phyloP scores from a whole-genome alignment of 2,888 invertebrate species.

The Orchesellides sinensis region DNA sequence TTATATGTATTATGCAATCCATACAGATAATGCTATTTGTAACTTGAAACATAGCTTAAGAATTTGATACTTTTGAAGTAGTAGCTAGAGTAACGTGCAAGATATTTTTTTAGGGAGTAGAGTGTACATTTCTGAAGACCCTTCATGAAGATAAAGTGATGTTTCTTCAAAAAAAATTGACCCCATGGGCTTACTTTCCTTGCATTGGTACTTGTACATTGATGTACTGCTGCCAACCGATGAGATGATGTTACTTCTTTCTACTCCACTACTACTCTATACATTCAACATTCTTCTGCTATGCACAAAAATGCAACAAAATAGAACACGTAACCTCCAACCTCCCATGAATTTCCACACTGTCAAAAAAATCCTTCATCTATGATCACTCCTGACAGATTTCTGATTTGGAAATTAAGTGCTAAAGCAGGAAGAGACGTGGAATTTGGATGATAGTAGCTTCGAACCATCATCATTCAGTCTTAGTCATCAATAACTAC shows the following conservation, averaged over 20 bases:
- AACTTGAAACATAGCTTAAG: slow-evolving; percentile 64
- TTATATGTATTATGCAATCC: slow-evolving; percentile 61
- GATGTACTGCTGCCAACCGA: slow-evolving; percentile 30
- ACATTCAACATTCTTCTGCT: neutral
- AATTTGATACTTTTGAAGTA: slow-evolving; percentile 56
- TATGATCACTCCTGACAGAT: slow-evolving; percentile 59
- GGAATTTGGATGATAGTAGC: slow-evolving; percentile 45
- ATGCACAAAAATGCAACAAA: slow-evolving; percentile 58
- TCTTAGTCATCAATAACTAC: slow-evolving; percentile 50
- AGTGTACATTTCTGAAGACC: slow-evolving; percentile 38
- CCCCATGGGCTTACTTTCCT: slow-evolving; percentile 65
- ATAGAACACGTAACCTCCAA: slow-evolving; percentile 24
- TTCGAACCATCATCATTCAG: slow-evolving; percentile 11
- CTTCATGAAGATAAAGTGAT: slow-evolving; percentile 67
- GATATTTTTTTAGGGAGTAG: slow-evolving; percentile 24
- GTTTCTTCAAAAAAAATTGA: slow-evolving; percentile 66
- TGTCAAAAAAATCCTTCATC: slow-evolving; percentile 58
- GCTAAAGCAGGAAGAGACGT: slow-evolving; percentile 41
- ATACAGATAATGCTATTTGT: slow-evolving; percentile 58
- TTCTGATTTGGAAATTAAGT: slow-evolving; percentile 66
- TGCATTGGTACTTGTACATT: slow-evolving; percentile 58
- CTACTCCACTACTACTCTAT: neutral
- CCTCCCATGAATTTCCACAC: slow-evolving; percentile 42
- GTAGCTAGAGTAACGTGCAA: slow-evolving; percentile 6
- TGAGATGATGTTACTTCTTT: neutral